Conservation (phyloP, 2,113 vertebrate species). For the Coreoperca whiteheadi region DNA sequence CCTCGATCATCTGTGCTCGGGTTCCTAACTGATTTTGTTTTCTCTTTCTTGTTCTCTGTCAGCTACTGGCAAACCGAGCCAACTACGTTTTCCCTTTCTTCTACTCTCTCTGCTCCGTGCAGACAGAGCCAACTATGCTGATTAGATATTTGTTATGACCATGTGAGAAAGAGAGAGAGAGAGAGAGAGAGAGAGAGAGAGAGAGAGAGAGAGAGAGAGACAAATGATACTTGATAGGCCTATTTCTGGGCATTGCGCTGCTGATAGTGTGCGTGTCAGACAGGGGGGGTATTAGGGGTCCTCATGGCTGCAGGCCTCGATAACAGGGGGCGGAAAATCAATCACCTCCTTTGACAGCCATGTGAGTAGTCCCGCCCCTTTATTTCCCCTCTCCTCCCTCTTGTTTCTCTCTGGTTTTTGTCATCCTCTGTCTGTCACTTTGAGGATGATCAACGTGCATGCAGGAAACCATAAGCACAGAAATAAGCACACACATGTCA, state of each 20-base stretch:
- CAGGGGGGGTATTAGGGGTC: conserved; percentile 56
- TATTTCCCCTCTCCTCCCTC: conserved; percentile 20
- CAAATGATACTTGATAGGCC: conserved; percentile 65
- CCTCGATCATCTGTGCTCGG: conserved; percentile 1
- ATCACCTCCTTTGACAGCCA: conserved; percentile 75
- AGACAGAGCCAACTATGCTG: conserved; percentile 55
- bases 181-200: neutral
- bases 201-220: neutral
- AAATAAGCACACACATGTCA: conserved; percentile 4
- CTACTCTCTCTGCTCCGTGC: conserved; percentile 35
- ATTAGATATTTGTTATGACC: conserved; percentile 68
- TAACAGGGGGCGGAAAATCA: conserved; percentile 77
- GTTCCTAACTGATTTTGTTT: conserved; percentile 37
- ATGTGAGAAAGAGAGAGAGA: conserved; percentile 17
- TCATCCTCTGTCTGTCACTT: conserved; percentile 47
- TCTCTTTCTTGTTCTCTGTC: conserved; percentile 7
- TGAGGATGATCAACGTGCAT: conserved; percentile 10
- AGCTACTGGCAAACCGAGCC: conserved; percentile 20
- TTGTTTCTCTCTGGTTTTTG: conserved; percentile 22
- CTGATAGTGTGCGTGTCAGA: conserved; percentile 49
- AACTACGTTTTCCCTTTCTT: conserved; percentile 45
- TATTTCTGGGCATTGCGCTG: conserved; percentile 63
- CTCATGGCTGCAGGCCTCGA: conserved; percentile 74
- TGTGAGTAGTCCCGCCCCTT: conserved; percentile 54
- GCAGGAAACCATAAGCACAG: conserved; percentile 14